phyloP scores from a whole-genome alignment of 1,140 invertebrate genomes.

The Delia radicum region DNA sequence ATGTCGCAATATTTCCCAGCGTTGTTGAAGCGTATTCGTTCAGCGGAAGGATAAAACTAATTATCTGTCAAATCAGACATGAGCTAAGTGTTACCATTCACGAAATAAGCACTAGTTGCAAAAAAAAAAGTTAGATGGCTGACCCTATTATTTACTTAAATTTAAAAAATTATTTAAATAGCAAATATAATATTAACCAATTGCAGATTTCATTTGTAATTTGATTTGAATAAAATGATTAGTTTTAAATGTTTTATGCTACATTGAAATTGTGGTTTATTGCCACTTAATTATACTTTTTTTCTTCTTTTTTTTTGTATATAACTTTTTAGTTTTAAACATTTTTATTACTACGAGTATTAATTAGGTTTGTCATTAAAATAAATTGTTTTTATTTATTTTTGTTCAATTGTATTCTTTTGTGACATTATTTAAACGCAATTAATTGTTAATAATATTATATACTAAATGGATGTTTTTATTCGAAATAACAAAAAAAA shows the following conservation, averaged over 20 bases:
- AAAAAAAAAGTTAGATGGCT: no score
- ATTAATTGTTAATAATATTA: constrained; percentile 15
- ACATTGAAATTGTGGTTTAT: constrained; percentile 20
- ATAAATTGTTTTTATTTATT: not conserved
- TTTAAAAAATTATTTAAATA: not conserved
- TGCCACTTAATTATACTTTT: constrained; percentile 2
- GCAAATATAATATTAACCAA: not conserved
- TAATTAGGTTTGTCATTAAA: not conserved
- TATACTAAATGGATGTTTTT: not conserved
- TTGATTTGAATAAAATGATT: not conserved
- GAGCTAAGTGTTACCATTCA: no score
- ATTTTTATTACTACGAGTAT: no score
- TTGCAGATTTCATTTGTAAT: not conserved
- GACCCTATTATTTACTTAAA: no score
- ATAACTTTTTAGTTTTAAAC: no score
- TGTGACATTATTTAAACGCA: constrained; percentile 13
- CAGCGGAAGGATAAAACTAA: no score
- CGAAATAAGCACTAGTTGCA: no score
- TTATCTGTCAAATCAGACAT: no score
- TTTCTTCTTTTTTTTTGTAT: not conserved
- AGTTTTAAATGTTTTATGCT: constrained; percentile 16
- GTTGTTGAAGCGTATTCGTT: no score
- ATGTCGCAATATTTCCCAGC: no score
- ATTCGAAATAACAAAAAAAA: no score
- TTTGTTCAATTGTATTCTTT: not conserved